Conservation (phyloP, 2,888 invertebrate genomes). For the Drosophila histrio region DNA sequence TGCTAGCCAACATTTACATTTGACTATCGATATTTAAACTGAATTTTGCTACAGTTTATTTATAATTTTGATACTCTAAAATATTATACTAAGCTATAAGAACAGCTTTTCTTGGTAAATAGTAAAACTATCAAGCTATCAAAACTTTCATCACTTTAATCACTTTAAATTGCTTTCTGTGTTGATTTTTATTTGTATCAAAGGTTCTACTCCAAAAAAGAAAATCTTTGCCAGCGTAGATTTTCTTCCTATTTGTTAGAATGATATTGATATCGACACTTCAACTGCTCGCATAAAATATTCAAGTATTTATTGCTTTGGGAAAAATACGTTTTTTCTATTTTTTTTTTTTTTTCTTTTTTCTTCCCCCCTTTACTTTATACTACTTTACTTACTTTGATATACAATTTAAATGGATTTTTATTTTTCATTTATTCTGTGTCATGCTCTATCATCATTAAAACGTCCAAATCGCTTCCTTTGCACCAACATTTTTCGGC, state of each 20-base stretch:
- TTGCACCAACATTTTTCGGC: conserved; percentile 70
- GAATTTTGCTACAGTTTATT: no score
- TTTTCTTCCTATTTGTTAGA: neutral
- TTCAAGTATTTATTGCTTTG: neutral
- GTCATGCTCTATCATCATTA: conserved; percentile 80
- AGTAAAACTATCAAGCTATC: no score
- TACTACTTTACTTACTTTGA: conserved; percentile 3
- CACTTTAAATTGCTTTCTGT: no score
- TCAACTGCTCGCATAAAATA: neutral
- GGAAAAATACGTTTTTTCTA: neutral
- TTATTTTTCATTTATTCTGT: conserved; percentile 72
- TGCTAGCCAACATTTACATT: no score
- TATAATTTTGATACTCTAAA: no score
- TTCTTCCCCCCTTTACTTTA: neutral
- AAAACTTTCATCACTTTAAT: no score
- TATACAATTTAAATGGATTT: conserved; percentile 60
- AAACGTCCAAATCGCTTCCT: conserved; percentile 77
- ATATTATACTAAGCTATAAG: no score
- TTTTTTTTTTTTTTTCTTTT: neutral
- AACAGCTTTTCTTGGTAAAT: no score
- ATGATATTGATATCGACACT: neutral
- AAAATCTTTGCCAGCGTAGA: no score
- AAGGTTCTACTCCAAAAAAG: no score
- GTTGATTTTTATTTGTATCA: no score
- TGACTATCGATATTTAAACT: no score